Evolutionary conservation across 2,113 vertebrate genomes (phyloP).

Genomic region (Varanus komodoensis): DNA sequence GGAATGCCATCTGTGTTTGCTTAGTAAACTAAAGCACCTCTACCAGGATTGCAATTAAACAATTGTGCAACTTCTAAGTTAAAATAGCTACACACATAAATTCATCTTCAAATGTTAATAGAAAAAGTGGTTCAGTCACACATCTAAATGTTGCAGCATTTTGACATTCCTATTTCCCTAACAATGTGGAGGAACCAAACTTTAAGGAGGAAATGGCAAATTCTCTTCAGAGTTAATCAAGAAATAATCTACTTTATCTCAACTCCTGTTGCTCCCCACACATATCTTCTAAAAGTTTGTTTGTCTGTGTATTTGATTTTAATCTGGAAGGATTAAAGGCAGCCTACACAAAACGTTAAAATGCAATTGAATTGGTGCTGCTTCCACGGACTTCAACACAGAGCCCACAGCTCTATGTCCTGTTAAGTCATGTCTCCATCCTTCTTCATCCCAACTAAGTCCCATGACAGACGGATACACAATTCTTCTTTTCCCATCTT

Average conservation of each 20-base stretch:
- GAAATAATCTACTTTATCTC: too few relatives aligned
- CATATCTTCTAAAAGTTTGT: too few relatives aligned
- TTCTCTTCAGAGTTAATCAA: too few relatives aligned
- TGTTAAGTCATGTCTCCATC: neutral
- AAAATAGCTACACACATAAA: neutral
- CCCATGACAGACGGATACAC: neutral
- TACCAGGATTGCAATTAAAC: neutral
- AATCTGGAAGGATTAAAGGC: too few relatives aligned
- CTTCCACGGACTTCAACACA: neutral
- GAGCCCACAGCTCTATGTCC: neutral
- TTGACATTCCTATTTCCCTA: too few relatives aligned
- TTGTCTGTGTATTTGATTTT: too few relatives aligned
- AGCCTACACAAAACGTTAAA: neutral
- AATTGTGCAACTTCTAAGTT: neutral
- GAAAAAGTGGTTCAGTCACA: neutral
- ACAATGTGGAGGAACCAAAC: too few relatives aligned
- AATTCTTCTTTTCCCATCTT: too few relatives aligned
- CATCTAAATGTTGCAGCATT: too few relatives aligned
- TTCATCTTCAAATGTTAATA: neutral
- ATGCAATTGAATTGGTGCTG: neutral
- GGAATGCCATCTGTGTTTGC: neutral
- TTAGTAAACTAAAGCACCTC: neutral
- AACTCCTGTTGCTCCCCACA: too few relatives aligned
- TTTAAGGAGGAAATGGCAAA: too few relatives aligned
- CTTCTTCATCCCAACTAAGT: neutral